These are phyloP conservation scores for Cladopsammia gracilis DNA, from an alignment of 64 coral and sea anemone genomes.

Conservation along the genomic window DNA sequence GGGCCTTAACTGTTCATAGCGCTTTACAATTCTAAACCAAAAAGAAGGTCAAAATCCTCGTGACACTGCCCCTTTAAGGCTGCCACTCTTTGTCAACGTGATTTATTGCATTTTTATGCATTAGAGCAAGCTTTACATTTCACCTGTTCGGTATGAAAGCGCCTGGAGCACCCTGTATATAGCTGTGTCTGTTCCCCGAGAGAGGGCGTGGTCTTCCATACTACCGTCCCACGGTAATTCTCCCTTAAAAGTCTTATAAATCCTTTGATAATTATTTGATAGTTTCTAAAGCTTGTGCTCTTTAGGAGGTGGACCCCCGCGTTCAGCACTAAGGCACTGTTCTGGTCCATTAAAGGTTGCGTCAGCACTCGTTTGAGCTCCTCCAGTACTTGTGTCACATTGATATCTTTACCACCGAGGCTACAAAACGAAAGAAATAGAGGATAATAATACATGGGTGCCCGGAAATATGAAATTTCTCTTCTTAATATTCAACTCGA, in stretches of 20 bases:
- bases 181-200: slow-evolving; percentile 80
- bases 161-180: slow-evolving; percentile 75
- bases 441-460: too few relatives aligned
- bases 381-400: slow-evolving; percentile 68
- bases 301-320: slow-evolving; percentile 88
- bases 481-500: too few relatives aligned
- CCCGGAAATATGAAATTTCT: too few relatives aligned
- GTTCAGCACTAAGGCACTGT: slow-evolving; percentile 78
- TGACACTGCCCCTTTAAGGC: too few relatives aligned
- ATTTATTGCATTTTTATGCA: background rate
- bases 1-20: too few relatives aligned
- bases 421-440: slow-evolving; percentile 2
- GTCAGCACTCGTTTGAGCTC: slow-evolving; percentile 69
- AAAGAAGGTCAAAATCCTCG: too few relatives aligned
- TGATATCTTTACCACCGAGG: slow-evolving; percentile 68
- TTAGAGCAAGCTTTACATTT: background rate
- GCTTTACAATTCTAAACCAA: too few relatives aligned
- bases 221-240: slow-evolving; percentile 69
- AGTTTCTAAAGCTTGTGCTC: slow-evolving; percentile 79
- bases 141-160: slow-evolving; percentile 94
- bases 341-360: slow-evolving; percentile 76
- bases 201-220: slow-evolving; percentile 90
- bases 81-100: too few relatives aligned
- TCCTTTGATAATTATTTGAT: slow-evolving; percentile 79
- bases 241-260: slow-evolving; percentile 66